Conservation (phyloP, 2,797 vertebrate species). For the Lemur catta region DNA sequence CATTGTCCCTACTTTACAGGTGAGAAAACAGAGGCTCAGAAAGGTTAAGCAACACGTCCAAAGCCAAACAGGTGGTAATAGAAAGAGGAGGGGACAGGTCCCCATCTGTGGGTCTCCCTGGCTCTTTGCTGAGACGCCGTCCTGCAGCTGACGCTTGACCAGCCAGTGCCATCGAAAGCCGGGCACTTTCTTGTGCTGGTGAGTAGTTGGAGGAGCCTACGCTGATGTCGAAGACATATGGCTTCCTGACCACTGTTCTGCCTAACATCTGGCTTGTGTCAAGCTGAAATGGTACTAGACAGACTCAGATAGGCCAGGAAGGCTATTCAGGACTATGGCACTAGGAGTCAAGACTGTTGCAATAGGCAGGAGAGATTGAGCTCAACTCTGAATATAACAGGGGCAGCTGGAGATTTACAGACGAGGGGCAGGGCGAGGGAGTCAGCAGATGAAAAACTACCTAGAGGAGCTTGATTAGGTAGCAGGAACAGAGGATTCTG, state of each 20-base stretch:
- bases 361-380: neutral
- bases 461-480: neutral
- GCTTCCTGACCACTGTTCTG: neutral
- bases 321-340: neutral
- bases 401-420: neutral
- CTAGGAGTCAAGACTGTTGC: neutral
- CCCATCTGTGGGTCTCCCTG: neutral
- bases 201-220: neutral
- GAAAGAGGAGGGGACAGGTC: neutral
- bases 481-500: neutral
- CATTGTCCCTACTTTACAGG: neutral
- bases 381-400: neutral
- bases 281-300: neutral
- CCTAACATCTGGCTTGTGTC: neutral
- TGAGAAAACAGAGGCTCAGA: neutral
- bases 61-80: fast-evolving
- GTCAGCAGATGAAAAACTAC: neutral
- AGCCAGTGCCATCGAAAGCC: no score
- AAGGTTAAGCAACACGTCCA: neutral
- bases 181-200: neutral
- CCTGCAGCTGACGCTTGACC: neutral
- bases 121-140: neutral
- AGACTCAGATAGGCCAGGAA: neutral
- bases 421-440: neutral
- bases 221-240: neutral